Evolutionary conservation across 2,113 vertebrate species (phyloP).

Genomic region (Peromyscus leucopus): DNA sequence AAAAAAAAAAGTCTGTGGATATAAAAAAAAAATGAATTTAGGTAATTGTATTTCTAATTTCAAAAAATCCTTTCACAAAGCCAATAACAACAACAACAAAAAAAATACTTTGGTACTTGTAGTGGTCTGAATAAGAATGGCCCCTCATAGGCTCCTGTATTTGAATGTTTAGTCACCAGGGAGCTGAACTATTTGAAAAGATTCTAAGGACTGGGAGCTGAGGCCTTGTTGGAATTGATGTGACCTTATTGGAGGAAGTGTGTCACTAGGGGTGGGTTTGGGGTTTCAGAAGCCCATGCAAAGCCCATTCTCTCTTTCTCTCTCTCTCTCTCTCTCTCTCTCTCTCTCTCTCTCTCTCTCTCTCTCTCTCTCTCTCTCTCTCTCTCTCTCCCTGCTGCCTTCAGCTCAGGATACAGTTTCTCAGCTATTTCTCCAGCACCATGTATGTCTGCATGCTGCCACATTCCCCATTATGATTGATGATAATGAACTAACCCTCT

Average conservation of each 20-base stretch:
- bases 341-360: not conserved
- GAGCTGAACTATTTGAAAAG: not conserved
- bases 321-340: not conserved
- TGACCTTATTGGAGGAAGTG: not conserved
- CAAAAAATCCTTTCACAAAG: not conserved
- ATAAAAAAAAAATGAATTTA: not conserved
- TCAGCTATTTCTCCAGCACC: not conserved
- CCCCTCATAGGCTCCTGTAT: not conserved
- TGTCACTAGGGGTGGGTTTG: not conserved
- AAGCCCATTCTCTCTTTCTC: not conserved
- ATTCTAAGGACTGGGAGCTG: not conserved
- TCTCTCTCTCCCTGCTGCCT: not conserved
- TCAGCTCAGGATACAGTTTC: not conserved
- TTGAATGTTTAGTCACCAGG: not conserved
- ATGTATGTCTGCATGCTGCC: not conserved
- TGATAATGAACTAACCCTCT: not conserved
- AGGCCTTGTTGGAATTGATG: not conserved
- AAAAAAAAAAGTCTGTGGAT: not conserved
- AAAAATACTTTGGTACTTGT: not conserved
- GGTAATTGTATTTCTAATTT: not conserved
- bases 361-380: not conserved
- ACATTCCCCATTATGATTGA: not conserved
- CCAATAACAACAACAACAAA: not conserved
- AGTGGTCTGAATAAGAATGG: not conserved
- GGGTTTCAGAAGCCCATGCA: not conserved